Evolutionary conservation across 2,888 invertebrate species (phyloP), one percentile per base, ranked within the genome.

Genomic region (Habrosyne pyritoides): DNA sequence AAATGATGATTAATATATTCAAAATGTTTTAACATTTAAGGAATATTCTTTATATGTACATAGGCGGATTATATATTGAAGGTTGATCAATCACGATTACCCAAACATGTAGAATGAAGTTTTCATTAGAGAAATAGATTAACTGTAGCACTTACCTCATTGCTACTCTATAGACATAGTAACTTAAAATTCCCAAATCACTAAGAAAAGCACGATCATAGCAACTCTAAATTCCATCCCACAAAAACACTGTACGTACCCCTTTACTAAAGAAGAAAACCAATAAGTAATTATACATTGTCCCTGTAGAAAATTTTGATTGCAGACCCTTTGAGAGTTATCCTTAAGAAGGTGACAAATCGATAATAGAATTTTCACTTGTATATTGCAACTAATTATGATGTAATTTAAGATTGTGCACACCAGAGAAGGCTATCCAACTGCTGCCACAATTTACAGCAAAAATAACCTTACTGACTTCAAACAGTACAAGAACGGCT

Each of bases 11-110:
- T 62, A 24, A 55, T 69, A 71, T 73, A 68, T 69, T 62, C 66
- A 68, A 67, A 64, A 66, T 70, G 59, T 60, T 66, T n/a, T 33
- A 1, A 33, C n/a, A n/a, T 33, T 2, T 33, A 5, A 30, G n/a
- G 57, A 62, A 57, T 55, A 50, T 74, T 69, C 72, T 63, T 60
- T 59, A 63, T 64, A 66, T 61, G 62, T 75, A 66, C 59, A 68
- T 78, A 68, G 56, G n/a, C n/a, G n/a, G n/a, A n/a, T 33, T 48
- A 63, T 47, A 7, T 12, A 47, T 18, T 42, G n/a, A 42, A 18
- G 42, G 42, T 4, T 42, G 28, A 30, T n/a, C 7, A 10, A 50
- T 50, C 2, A 28, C 10, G 18, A 50, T 21, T 30, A 50, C 28
- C 18, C 42, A 6, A 42, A 42, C 14, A 2, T 6, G 18, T 42